A percentile compares a stretch with the other conserved stretches of the same genome.
These are phyloP conservation scores for Micrasema longulum DNA, from an alignment of 1,140 invertebrate genomes.

Conservation along the genomic window DNA sequence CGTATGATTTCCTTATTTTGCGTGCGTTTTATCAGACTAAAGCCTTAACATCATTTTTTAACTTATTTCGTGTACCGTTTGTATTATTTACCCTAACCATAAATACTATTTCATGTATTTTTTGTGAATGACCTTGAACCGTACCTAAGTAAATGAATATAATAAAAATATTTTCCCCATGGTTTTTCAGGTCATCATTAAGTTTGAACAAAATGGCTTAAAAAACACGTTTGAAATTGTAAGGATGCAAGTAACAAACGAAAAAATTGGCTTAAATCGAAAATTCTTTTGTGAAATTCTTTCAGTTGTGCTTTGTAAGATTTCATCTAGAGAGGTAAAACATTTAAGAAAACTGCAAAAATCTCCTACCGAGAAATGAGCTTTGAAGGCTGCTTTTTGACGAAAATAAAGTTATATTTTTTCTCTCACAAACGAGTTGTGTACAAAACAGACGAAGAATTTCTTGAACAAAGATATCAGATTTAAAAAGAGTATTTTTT, in stretches of 20 bases:
- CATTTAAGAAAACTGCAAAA: slow-evolving; percentile 17
- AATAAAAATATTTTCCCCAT: too few relatives aligned
- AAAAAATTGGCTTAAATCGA: background rate
- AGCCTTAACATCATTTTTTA: too few relatives aligned
- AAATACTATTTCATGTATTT: too few relatives aligned
- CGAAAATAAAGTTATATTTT: slow-evolving; percentile 23
- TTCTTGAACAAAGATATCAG: slow-evolving; percentile 40
- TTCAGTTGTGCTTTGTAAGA: slow-evolving; percentile 1
- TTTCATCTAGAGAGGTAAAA: slow-evolving; percentile 3
- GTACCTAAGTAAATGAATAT: too few relatives aligned
- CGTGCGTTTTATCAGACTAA: too few relatives aligned
- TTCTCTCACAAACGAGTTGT: slow-evolving; percentile 32
- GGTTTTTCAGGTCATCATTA: too few relatives aligned
- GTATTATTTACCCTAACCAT: too few relatives aligned
- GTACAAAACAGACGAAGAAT: slow-evolving; percentile 15
- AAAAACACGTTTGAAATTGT: background rate
- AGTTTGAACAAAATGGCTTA: background rate
- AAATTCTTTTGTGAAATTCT: background rate
- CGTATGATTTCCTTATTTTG: too few relatives aligned
- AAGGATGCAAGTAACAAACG: background rate
- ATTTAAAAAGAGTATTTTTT: slow-evolving; percentile 27
- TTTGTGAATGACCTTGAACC: too few relatives aligned
- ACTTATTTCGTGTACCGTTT: too few relatives aligned
- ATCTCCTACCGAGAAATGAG: slow-evolving; percentile 20
- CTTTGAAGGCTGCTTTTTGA: slow-evolving; percentile 19